Base-by-base conservation (phyloP, 2,797 vertebrate species). In the Acestrorhynchus altus region DNA sequence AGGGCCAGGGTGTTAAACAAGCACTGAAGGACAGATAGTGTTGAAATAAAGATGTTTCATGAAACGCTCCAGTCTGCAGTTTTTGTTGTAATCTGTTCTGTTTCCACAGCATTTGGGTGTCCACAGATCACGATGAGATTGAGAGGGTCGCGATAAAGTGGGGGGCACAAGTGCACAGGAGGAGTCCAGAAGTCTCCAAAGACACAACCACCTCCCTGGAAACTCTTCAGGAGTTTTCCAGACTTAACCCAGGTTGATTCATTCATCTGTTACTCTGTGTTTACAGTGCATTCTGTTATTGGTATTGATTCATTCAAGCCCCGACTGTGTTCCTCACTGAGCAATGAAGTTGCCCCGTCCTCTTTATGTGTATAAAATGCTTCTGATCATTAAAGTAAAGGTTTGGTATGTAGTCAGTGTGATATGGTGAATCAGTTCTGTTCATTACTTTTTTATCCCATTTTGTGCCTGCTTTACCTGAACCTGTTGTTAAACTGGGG, bases 121-220 rank as follows among this genome's bases (percentile, higher is more conserved):
- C 98, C 8, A 99, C 98, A 0, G 98, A 99, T 88, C 95, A 96
- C 0, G 94, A 96, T 9, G 94, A 97, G 26, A 98, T 99, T 2
- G 95, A 93, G 86, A 92, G 90, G 20, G 95, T 97, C 73, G 96
- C 97, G 0, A 90, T 85, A 64, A 87, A 93, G 0, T 98, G 91
- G 82, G 96, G 96, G 0, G 96, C 95, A 24, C 63, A 92, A 12
- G 96, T 99, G 0, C 98, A 99, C 60, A 93, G 91, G 65, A 91
- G 98, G 77, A 96, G 95, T 70, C 84, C 92, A 0, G 90, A 95
- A 59, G 95, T 97, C 0, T 98, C 97, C 77, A 93, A 90, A 84
- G 98, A 99, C 84, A 90, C 91, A 0, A 93, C 96, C 0, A 93
- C 94, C 2, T 99, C 98, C 1, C 67, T 98, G 81, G 96, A 98